Evolutionary conservation across 2,113 vertebrate genomes (phyloP).

Genomic region (Pithys albifrons): DNA sequence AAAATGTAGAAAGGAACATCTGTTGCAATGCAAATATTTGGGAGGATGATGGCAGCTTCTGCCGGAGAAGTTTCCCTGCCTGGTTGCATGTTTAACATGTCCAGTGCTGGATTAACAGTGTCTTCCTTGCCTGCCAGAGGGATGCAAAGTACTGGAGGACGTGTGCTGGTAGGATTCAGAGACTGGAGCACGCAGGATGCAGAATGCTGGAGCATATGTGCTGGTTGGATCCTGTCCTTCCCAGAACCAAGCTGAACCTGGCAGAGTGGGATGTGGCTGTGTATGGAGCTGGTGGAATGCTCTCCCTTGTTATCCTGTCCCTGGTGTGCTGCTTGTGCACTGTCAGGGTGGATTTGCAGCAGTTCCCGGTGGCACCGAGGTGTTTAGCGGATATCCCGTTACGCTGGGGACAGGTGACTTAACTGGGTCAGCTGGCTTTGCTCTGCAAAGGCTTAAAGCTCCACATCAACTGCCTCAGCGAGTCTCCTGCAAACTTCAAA

Average conservation of each 20-base stretch:
- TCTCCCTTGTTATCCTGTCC: background rate
- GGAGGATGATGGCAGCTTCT: background rate
- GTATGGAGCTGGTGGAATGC: rapidly evolving
- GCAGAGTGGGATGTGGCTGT: background rate
- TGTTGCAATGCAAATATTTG: background rate
- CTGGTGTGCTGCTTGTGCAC: rapidly evolving
- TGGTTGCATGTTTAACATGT: rapidly evolving
- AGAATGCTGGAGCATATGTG: background rate
- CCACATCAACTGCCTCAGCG: background rate
- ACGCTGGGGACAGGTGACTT: slow-evolving; percentile 52
- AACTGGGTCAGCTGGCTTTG: slow-evolving; percentile 52
- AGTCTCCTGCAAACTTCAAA: background rate
- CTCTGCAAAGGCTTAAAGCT: slow-evolving; percentile 13
- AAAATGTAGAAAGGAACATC: slow-evolving; percentile 51
- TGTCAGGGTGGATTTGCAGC: background rate
- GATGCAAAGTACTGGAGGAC: background rate
- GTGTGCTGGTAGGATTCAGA: rapidly evolving
- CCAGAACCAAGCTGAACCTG: background rate
- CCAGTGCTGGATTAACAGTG: background rate
- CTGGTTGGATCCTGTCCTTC: background rate
- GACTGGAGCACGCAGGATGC: background rate
- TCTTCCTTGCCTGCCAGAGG: background rate
- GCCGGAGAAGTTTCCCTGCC: background rate
- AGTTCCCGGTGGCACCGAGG: background rate
- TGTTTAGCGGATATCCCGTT: background rate